Percentiles rank a stretch among this genome's conserved stretches.
phyloP scores from a whole-genome alignment of 1,140 invertebrate genomes.

The Aricia agestis region DNA sequence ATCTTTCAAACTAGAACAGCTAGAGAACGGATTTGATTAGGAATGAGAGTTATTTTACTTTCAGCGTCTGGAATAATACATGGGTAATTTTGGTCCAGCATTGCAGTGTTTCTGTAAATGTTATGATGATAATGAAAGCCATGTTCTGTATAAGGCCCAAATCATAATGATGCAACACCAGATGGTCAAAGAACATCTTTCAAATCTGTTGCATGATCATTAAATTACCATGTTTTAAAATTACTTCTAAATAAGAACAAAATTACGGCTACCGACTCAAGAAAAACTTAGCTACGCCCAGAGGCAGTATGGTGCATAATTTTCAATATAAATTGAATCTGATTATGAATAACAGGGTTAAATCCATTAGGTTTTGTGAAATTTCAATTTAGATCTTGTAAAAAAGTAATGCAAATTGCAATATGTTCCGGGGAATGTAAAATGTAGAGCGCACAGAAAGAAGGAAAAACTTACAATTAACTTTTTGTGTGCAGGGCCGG shows the following conservation, averaged over 20 bases:
- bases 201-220: background rate
- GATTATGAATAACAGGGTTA: background rate
- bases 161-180: slow-evolving; percentile 3
- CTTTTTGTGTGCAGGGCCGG: no score
- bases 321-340: slow-evolving; percentile 10
- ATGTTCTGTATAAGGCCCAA: no score
- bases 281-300: slow-evolving; percentile 2
- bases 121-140: no score
- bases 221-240: background rate
- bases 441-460: background rate
- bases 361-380: slow-evolving; percentile 4
- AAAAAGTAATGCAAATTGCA: background rate
- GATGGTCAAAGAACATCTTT: background rate
- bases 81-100: no score
- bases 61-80: no score
- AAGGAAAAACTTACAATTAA: no score
- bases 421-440: background rate
- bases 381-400: slow-evolving; percentile 1
- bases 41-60: no score
- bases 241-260: background rate
- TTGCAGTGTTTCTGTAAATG: no score
- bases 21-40: no score
- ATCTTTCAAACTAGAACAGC: no score
- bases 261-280: background rate
- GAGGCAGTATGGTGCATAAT: background rate